Conservation (phyloP, 2,797 vertebrate genomes). For the Pseudomugil gertrudae region DNA sequence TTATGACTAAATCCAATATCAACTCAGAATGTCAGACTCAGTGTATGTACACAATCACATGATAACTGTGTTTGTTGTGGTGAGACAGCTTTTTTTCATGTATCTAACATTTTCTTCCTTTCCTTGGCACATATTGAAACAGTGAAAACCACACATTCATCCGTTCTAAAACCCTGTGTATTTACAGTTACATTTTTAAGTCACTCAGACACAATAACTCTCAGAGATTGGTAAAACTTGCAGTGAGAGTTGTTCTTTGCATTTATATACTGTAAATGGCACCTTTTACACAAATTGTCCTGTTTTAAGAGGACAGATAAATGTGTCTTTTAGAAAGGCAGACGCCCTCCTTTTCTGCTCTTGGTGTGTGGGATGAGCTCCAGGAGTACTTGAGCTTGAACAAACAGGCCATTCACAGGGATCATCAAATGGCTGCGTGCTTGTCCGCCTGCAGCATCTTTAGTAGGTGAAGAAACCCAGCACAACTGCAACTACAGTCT, state of each 20-base stretch:
- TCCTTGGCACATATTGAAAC: slow-evolving; percentile 23
- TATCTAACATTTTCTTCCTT: slow-evolving; percentile 15
- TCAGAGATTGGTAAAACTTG: slow-evolving; percentile 36
- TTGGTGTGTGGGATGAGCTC: slow-evolving; percentile 68
- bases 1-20: slow-evolving; percentile 2
- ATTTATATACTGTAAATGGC: slow-evolving; percentile 71
- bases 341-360: slow-evolving; percentile 71
- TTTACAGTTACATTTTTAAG: slow-evolving; percentile 41
- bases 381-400: slow-evolving; percentile 77
- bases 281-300: slow-evolving; percentile 75
- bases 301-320: slow-evolving; percentile 80
- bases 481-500: slow-evolving; percentile 53
- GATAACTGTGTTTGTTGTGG: slow-evolving; percentile 26
- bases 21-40: slow-evolving; percentile 16
- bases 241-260: slow-evolving; percentile 51
- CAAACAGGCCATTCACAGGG: slow-evolving; percentile 74
- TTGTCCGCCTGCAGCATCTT: slow-evolving; percentile 69
- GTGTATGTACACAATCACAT: slow-evolving; percentile 22
- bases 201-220: slow-evolving; percentile 37
- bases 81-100: slow-evolving; percentile 3
- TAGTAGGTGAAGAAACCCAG: slow-evolving; percentile 58
- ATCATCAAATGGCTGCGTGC: slow-evolving; percentile 59
- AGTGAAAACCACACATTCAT: slow-evolving; percentile 10
- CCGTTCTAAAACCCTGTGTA: slow-evolving; percentile 21
- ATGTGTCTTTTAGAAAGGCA: slow-evolving; percentile 85